Evolutionary conservation across 2,113 vertebrate genomes (phyloP).

Genomic region (Tachuris rubrigastra): DNA sequence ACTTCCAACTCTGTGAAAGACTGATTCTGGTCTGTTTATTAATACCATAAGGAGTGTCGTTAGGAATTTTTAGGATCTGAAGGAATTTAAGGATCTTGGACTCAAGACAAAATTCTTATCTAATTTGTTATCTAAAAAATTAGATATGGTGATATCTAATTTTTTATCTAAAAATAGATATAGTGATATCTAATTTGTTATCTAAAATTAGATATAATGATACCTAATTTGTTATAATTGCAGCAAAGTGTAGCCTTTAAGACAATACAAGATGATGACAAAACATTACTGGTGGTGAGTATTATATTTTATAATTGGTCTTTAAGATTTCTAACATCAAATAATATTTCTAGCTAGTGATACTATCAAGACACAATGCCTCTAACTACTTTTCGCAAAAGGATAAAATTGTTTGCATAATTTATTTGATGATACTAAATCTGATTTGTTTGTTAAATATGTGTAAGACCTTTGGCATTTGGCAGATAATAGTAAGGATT

Average conservation of each 20-base stretch:
- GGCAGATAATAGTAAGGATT: conserved; percentile 16
- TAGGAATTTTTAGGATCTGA: not conserved
- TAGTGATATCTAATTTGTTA: not conserved
- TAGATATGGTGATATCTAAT: not conserved
- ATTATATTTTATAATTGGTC: not conserved
- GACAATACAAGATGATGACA: not conserved
- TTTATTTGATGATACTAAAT: conserved; percentile 35
- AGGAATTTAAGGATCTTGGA: not conserved
- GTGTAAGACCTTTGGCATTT: conserved; percentile 19
- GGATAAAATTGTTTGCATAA: conserved; percentile 6
- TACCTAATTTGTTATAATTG: not conserved
- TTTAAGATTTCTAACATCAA: not conserved
- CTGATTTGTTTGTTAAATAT: conserved; percentile 52
- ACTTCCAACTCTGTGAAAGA: not conserved
- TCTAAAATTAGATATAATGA: not conserved
- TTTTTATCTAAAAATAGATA: not conserved
- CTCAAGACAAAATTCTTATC: not conserved
- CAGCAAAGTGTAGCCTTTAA: not conserved
- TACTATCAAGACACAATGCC: not conserved
- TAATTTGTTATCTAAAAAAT: too few relatives aligned
- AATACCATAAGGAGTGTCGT: not conserved
- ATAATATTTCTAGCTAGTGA: not conserved
- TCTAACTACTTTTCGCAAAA: not conserved
- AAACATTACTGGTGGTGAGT: not conserved
- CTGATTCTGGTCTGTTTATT: not conserved